Evolutionary conservation across 1,140 invertebrate species (phyloP).

Genomic region (Drosophila pseudoananassae): DNA sequence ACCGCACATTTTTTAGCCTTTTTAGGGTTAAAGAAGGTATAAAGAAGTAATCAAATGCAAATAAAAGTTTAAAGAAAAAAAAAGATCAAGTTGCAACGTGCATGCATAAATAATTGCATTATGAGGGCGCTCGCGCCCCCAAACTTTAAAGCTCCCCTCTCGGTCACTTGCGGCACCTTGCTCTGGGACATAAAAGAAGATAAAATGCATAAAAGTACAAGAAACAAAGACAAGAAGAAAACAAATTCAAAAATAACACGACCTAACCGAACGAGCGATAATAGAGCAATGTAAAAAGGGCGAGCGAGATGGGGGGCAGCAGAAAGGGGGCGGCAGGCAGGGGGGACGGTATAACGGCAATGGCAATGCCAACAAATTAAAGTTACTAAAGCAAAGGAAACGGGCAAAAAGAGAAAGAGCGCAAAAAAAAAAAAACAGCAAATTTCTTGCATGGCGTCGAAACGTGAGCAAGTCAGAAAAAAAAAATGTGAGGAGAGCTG

Average conservation of each 20-base stretch:
- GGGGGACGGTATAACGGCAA: slow-evolving; percentile 59
- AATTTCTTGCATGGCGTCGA: slow-evolving; percentile 47
- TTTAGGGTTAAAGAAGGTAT: slow-evolving; percentile 1
- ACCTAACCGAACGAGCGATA: slow-evolving; percentile 45
- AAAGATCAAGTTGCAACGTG: slow-evolving; percentile 16
- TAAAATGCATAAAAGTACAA: neutral
- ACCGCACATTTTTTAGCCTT: too few relatives aligned
- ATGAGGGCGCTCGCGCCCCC: too few relatives aligned
- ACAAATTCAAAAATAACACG: slow-evolving; percentile 35
- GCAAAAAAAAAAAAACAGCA: slow-evolving; percentile 15
- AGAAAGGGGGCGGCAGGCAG: neutral
- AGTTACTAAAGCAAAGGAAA: slow-evolving; percentile 68
- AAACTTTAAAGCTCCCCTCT: neutral
- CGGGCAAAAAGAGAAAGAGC: slow-evolving; percentile 30
- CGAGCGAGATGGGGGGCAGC: neutral
- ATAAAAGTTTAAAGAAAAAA: slow-evolving; percentile 21
- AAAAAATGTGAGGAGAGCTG: neutral
- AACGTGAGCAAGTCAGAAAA: slow-evolving; percentile 22
- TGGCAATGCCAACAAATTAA: slow-evolving; percentile 73
- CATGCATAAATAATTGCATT: slow-evolving; percentile 19
- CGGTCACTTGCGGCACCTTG: slow-evolving; percentile 7
- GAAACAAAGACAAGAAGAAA: slow-evolving; percentile 11
- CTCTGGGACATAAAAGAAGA: slow-evolving; percentile 3
- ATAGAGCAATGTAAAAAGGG: slow-evolving; percentile 45
- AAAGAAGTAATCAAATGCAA: slow-evolving; percentile 11